phyloP scores from a whole-genome alignment of 1,140 invertebrate species.

The Cardiocondyla obscurior region DNA sequence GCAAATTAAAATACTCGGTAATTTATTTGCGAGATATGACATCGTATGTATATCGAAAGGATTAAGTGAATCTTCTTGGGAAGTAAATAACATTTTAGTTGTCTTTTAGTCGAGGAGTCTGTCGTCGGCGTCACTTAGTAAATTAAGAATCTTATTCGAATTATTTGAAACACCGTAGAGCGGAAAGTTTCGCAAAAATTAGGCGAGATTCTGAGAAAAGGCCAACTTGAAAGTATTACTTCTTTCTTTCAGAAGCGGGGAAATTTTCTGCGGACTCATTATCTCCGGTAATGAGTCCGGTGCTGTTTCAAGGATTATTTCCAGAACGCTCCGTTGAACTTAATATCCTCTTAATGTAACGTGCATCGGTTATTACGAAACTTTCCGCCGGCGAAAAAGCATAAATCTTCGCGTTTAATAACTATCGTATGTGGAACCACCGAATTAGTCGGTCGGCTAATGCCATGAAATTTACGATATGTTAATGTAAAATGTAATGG shows the following conservation, averaged over 20 bases:
- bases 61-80: not conserved
- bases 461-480: not conserved
- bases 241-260: slow-evolving; percentile 1
- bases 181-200: slow-evolving; percentile 34
- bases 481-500: not conserved
- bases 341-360: slow-evolving; percentile 26
- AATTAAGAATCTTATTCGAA: slow-evolving; percentile 5
- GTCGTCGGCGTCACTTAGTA: not conserved
- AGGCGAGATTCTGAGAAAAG: not conserved
- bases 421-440: not conserved
- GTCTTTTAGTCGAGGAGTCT: not conserved
- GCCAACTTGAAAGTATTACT: slow-evolving; percentile 36
- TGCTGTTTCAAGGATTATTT: slow-evolving; percentile 48
- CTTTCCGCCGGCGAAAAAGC: not conserved
- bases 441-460: not conserved
- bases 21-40: too few species aligned
- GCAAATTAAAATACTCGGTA: too few species aligned
- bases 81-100: not conserved
- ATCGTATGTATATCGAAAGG: too few species aligned
- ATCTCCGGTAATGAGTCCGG: slow-evolving; percentile 48
- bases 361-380: slow-evolving; percentile 35
- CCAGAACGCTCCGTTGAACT: slow-evolving; percentile 32
- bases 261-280: slow-evolving; percentile 45
- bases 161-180: not conserved
- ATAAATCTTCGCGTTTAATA: slow-evolving; percentile 29